Conservation (phyloP, 2,797 vertebrate species). For the Philypnodon macrostomus region DNA sequence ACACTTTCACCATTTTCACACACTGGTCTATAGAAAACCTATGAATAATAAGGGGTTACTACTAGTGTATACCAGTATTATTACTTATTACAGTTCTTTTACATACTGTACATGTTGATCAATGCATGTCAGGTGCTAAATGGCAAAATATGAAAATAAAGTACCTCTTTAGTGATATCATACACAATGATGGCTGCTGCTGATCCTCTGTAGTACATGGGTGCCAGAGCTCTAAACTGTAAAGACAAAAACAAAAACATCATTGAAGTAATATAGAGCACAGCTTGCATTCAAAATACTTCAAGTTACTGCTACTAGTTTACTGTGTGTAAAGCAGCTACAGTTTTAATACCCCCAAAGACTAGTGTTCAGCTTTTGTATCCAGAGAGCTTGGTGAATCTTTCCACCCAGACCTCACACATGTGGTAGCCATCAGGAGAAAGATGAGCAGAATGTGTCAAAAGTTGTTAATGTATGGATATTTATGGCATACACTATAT, state of each 20-base stretch:
- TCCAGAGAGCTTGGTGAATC: conserved; percentile 37
- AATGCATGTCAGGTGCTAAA: too few species aligned
- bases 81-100: too few species aligned
- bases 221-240: conserved; percentile 95
- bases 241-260: background rate
- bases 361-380: conserved; percentile 31
- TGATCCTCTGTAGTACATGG: conserved; percentile 98
- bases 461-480: conserved; percentile 60
- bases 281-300: too few species aligned
- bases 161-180: conserved; percentile 98
- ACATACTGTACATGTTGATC: too few species aligned
- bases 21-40: too few species aligned
- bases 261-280: too few species aligned
- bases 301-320: too few species aligned
- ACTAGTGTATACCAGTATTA: too few species aligned
- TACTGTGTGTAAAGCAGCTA: too few species aligned
- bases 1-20: too few species aligned
- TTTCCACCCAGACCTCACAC: conserved; percentile 58
- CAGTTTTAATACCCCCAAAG: too few species aligned
- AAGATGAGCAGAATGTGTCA: conserved; percentile 76
- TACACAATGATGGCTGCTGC: conserved; percentile 97
- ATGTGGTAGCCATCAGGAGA: conserved; percentile 73
- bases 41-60: too few species aligned
- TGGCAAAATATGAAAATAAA: conserved; percentile 7
- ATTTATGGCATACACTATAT: conserved; percentile 65